Base-by-base conservation (phyloP, 2,113 vertebrate genomes). In the Chunga burmeisteri region DNA sequence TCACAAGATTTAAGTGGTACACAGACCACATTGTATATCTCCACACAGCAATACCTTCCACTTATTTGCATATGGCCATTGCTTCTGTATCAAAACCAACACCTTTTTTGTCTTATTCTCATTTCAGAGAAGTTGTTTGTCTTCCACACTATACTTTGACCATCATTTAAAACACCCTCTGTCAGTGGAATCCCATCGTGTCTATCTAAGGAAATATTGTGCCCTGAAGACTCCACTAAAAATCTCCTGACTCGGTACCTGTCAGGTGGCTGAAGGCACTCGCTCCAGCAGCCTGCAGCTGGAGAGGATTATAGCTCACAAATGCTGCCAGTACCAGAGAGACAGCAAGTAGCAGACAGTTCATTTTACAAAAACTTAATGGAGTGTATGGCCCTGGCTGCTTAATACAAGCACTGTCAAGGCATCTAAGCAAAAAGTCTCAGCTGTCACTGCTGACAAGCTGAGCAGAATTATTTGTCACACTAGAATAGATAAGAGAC, bases 301-400 rank as follows among this genome's bases (percentile, higher is more conserved):
- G 86, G 83, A 95, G 91, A 95, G 96, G 97, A 98, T 98, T 97
- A 84, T 10, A 97, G 95, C 97, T 97, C 95, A 89, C 95, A 96
- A 97, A 70, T 10, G 12, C 96, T 96, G 93, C 96, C 77, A 75
- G 86, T 84, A 98, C 96, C 96, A 96, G 96, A 66, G 73, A 97
- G 98, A 97, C 97, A 96, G 97, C 97, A 94, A 98, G 97, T 65
- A 92, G 95, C 96, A 98, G 98, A 98, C 98, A 99, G 97, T 98
- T 98, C 97, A 98, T 98, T 98, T 98, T 96, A 98, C 96, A 98
- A 97, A 98, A 98, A 98, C 97, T 97, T 99, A 98, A 98, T 98
- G 97, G 98, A 98, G 97, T 98, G 97, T 96, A 97, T 68, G 98
- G 98, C 90, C 97, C 98, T 95, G 95, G 95, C 97, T 98, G 98